Evolutionary conservation across 2,113 vertebrate genomes (phyloP), one percentile per base, ranked within the genome.

Genomic region (Atherinomorus stipes): DNA sequence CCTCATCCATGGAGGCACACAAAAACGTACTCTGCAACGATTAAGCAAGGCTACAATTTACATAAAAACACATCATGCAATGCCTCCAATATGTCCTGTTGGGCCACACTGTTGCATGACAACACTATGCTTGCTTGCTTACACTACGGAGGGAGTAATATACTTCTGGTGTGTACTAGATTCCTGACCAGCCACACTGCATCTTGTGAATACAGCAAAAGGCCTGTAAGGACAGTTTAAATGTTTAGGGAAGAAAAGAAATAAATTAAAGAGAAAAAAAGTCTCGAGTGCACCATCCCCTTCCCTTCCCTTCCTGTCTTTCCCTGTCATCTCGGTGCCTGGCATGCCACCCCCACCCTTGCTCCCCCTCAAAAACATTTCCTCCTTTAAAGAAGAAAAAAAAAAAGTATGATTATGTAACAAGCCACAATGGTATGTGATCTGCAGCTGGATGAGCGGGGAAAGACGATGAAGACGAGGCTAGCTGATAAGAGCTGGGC

Each of bases 291-390:
- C 71, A 15, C 61, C 67, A 8, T 34, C 67, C 51, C 51, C 60
- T 76, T 78, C 66, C 23, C 62, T 66, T 64, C 53, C 54, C 67
- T 85, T 72, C 65, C 68, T 78, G 42, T 78, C 75, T 45, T 66
- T 76, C 58, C 74, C 72, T 73, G 74, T 84, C 84, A 78, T 84
- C 77, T 84, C 73, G 1, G 66, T 53, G 79, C 81, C 73, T 75
- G 75, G 66, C 69, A 85, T 73, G 57, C 45, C 34, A 57, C 78
- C 68, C 74, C 78, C 49, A 64, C 75, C 49, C 42, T 3, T 2
- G 7, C 42, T 62, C 77, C 87, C 87, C 81, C 87, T 78, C 62
- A 74, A 90, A 94, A 93, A 91, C 89, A 94, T 93, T 94, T 94
- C 92, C 93, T 90, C 80, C 76, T 81, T 81, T 67, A 83, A 70